These are phyloP conservation scores for Tromatobia lineatoria DNA, from an alignment of 2,888 invertebrate genomes.

Conservation along the genomic window DNA sequence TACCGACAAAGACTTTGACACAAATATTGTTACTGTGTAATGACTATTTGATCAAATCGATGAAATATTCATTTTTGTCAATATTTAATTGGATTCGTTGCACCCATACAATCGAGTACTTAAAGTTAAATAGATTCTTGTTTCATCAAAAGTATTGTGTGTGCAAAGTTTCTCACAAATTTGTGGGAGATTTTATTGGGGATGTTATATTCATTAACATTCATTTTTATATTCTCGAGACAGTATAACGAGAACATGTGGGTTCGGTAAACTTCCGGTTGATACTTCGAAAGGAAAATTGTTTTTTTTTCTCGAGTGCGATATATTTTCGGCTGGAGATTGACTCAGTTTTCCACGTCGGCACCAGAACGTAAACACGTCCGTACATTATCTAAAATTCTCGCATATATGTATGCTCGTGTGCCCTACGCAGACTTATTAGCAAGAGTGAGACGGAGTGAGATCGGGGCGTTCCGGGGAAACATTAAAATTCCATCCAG, in stretches of 20 bases:
- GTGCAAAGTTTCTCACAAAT: background rate
- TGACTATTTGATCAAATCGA: background rate
- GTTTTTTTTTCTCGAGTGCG: constrained; percentile 16
- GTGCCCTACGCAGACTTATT: background rate
- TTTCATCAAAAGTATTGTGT: background rate
- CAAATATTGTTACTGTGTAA: background rate
- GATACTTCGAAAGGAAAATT: background rate
- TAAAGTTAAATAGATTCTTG: background rate
- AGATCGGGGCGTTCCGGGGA: constrained; percentile 33
- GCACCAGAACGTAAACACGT: constrained; percentile 43
- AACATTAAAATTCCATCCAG: constrained; percentile 65
- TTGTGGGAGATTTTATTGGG: background rate
- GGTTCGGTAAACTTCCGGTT: background rate
- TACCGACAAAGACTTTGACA: no score
- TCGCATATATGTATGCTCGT: constrained; percentile 17
- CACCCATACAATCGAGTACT: background rate
- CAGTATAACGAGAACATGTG: background rate
- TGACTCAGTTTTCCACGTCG: constrained; percentile 26
- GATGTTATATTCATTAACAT: background rate
- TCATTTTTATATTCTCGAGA: background rate
- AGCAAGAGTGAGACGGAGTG: constrained; percentile 16
- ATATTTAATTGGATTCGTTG: background rate
- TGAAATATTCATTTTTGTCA: background rate
- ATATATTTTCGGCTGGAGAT: background rate
- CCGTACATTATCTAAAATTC: constrained; percentile 46